These are phyloP conservation scores for Meloidogyne hapla DNA, from an alignment of 1,140 invertebrate genomes.

Conservation along the genomic window DNA sequence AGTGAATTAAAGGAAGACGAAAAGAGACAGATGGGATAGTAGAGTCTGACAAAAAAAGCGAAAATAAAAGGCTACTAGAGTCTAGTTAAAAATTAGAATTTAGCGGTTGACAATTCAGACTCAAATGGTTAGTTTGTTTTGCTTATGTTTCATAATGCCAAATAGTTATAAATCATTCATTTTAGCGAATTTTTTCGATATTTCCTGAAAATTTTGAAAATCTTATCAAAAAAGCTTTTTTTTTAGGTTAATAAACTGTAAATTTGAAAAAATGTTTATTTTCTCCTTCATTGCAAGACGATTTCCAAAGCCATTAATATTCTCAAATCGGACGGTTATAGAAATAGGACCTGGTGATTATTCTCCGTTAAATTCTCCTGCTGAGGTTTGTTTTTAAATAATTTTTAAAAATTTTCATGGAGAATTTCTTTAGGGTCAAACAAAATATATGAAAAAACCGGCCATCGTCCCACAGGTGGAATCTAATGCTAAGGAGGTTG, in stretches of 20 bases:
- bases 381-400: background rate
- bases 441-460: background rate
- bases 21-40: background rate
- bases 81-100: too few species aligned
- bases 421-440: slow-evolving; percentile 12
- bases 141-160: too few species aligned
- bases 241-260: background rate
- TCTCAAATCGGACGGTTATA: background rate
- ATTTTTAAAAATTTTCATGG: background rate
- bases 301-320: background rate
- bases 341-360: background rate
- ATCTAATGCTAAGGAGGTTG: background rate
- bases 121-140: too few species aligned
- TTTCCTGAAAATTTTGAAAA: too few species aligned
- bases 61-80: too few species aligned
- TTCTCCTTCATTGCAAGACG: background rate
- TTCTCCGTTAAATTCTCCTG: slow-evolving; percentile 6
- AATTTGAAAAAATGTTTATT: background rate
- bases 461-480: background rate
- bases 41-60: background rate
- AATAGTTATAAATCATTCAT: too few species aligned
- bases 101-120: too few species aligned
- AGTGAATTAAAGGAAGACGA: background rate
- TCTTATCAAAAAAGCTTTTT: too few species aligned
- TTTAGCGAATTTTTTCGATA: too few species aligned